These are phyloP conservation scores for Acleris sparsana DNA, from an alignment of 2,888 invertebrate species.

Conservation along the genomic window DNA sequence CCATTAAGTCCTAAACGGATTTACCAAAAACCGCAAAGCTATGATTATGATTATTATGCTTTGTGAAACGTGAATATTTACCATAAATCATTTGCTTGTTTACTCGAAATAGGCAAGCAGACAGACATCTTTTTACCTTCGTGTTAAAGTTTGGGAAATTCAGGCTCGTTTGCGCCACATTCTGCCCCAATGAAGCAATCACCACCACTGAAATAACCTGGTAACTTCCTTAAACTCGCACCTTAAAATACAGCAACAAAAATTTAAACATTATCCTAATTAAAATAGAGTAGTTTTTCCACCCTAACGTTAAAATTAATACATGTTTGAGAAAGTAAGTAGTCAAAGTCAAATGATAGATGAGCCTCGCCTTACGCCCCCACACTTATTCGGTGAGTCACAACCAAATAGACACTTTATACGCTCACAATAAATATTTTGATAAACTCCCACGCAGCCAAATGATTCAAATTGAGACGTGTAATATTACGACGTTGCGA, in stretches of 20 bases:
- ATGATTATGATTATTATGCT: no score
- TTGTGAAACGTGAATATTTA: not conserved
- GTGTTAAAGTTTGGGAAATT: conserved; percentile 3
- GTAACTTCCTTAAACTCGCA: no score
- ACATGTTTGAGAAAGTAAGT: conserved; percentile 53
- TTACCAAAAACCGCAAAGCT: no score
- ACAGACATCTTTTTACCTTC: conserved; percentile 9
- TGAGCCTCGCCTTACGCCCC: conserved; percentile 63
- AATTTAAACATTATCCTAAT: no score
- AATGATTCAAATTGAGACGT: not conserved
- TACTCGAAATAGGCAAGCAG: conserved; percentile 1
- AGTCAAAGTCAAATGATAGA: conserved; percentile 75
- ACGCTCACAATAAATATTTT: conserved; percentile 29
- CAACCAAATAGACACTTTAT: conserved; percentile 39
- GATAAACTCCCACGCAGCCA: conserved; percentile 15
- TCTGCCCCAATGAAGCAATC: no score
- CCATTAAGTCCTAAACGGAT: no score
- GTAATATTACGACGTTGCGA: not conserved
- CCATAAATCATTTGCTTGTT: not conserved
- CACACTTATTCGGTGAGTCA: conserved; percentile 61
- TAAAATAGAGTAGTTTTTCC: no score
- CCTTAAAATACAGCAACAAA: no score
- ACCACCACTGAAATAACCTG: no score
- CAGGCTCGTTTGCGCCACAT: no score
- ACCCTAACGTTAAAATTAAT: no score